Conservation (phyloP, 2,797 vertebrate species). For the Tiaroga cobitis region DNA sequence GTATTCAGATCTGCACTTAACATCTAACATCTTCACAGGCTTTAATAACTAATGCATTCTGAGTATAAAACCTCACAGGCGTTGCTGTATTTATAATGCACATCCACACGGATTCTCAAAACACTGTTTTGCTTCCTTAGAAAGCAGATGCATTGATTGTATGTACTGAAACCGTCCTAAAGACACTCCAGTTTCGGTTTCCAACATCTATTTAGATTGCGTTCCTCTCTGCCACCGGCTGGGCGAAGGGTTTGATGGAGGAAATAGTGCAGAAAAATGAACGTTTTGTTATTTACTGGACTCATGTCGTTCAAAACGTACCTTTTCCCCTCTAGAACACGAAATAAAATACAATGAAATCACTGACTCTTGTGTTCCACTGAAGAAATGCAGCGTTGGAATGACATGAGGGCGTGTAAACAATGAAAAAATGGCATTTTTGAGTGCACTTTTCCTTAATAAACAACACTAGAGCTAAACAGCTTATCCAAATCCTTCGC, state of each 20-base stretch:
- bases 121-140: slow-evolving; percentile 73
- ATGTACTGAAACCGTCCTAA: slow-evolving; percentile 27
- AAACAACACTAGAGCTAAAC: background rate
- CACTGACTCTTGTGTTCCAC: background rate
- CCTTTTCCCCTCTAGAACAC: background rate
- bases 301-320: background rate
- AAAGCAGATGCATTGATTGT: slow-evolving; percentile 69
- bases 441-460: background rate
- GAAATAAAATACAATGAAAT: background rate
- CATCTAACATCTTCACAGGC: slow-evolving; percentile 1
- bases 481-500: background rate
- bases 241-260: background rate
- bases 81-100: slow-evolving; percentile 8
- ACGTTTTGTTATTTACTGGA: background rate
- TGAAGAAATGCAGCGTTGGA: background rate
- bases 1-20: no score
- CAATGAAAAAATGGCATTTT: background rate
- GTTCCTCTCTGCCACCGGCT: background rate
- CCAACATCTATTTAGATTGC: background rate
- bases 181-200: slow-evolving; percentile 13
- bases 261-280: background rate
- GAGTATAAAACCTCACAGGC: slow-evolving; percentile 2
- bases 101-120: slow-evolving; percentile 37
- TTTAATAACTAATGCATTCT: background rate
- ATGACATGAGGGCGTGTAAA: background rate